Conservation (phyloP, 2,797 vertebrate genomes). For the Garrulus glandarius region DNA sequence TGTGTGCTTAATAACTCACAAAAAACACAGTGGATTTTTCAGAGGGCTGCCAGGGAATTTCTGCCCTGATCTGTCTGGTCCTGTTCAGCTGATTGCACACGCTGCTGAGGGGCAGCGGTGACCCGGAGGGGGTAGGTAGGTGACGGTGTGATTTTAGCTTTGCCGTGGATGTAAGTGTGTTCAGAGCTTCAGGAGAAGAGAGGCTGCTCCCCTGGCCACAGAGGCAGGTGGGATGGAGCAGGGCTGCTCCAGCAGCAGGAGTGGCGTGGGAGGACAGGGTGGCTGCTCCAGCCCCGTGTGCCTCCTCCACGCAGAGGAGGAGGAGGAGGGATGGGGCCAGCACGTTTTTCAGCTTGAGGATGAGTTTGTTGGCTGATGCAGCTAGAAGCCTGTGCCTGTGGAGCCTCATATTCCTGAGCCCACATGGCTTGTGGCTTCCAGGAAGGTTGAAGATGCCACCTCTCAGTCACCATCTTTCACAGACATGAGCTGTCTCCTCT, state of each 20-base stretch:
- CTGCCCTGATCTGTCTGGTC: not conserved
- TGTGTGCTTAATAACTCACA: slow-evolving; percentile 43
- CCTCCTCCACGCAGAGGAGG: fast-evolving
- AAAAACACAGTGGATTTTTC: slow-evolving; percentile 8
- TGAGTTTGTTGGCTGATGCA: not conserved
- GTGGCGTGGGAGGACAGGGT: not conserved
- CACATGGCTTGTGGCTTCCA: fast-evolving
- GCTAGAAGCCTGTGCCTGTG: not conserved
- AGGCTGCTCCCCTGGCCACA: not conserved
- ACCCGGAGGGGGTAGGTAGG: not conserved
- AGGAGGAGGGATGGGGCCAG: not conserved
- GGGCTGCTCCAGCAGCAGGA: not conserved
- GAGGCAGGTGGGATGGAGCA: not conserved
- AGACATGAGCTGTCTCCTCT: not conserved
- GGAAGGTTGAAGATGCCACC: not conserved
- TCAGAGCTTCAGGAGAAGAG: not conserved
- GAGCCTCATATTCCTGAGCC: not conserved
- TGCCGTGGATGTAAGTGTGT: fast-evolving
- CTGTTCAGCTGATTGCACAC: not conserved
- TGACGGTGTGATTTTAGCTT: not conserved
- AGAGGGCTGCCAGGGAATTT: not conserved
- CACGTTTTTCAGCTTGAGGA: not conserved
- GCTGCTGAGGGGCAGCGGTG: not conserved
- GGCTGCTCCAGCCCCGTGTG: not conserved
- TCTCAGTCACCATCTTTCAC: not conserved